Evolutionary conservation across 2,113 vertebrate species (phyloP).

Genomic region (Amphilophus citrinellus): DNA sequence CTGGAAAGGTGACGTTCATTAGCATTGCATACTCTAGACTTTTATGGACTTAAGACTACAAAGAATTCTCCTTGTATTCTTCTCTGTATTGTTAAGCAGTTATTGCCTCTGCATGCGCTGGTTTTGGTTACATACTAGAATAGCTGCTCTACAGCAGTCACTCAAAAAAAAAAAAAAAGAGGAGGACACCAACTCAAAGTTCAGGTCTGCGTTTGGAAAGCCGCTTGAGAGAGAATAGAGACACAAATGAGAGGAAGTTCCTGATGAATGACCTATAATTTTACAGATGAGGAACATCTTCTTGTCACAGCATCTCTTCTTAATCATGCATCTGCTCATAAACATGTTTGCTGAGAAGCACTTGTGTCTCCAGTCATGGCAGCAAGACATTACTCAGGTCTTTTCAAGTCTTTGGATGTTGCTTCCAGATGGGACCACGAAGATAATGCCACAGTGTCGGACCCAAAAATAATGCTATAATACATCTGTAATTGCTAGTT

Average conservation of each 20-base stretch:
- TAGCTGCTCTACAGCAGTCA: background rate
- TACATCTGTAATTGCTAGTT: background rate
- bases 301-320: slow-evolving; percentile 38
- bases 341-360: slow-evolving; percentile 37
- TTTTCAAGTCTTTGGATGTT: slow-evolving; percentile 44
- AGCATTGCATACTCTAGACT: background rate
- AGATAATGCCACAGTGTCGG: background rate
- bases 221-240: background rate
- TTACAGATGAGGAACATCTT: slow-evolving; percentile 34
- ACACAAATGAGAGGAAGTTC: slow-evolving; percentile 38
- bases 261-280: slow-evolving; percentile 42
- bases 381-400: slow-evolving; percentile 31
- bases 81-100: background rate
- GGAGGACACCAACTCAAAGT: background rate
- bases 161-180: background rate
- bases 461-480: slow-evolving; percentile 19
- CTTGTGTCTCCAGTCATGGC: slow-evolving; percentile 32
- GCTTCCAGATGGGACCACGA: slow-evolving; percentile 44
- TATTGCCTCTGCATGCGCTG: background rate
- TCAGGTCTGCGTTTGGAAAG: background rate
- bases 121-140: slow-evolving; percentile 18
- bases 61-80: background rate
- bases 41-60: background rate
- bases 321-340: slow-evolving; percentile 49
- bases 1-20: background rate